Percentiles rank a stretch among this genome's conserved stretches.
phyloP scores from a whole-genome alignment of 23 tunicate genomes.

The Ciona savignyi region DNA sequence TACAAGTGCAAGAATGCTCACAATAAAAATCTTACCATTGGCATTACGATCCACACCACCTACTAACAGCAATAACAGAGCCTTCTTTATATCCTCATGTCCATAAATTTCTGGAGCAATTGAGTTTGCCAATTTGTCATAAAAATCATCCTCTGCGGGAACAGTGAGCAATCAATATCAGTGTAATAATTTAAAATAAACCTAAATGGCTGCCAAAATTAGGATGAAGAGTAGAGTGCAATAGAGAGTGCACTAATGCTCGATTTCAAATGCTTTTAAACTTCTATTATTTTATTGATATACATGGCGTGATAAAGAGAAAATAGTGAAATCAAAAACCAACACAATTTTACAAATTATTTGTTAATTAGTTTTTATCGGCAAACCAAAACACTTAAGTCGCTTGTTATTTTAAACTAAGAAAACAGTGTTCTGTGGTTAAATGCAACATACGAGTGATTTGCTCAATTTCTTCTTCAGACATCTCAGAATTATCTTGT shows the following conservation, averaged over 20 bases:
- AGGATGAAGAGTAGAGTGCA: no score
- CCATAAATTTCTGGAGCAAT: conserved; percentile 98
- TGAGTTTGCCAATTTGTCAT: conserved; percentile 88
- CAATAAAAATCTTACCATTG: conserved; percentile 42
- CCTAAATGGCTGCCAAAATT: no score
- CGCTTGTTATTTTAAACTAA: background rate
- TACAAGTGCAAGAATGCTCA: no score
- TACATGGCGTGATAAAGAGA: no score
- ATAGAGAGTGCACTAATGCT: no score
- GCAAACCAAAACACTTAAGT: no score
- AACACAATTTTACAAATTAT: no score
- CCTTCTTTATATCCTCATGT: conserved; percentile 96
- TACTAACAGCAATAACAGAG: conserved; percentile 79
- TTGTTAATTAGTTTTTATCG: no score
- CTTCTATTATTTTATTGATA: no score
- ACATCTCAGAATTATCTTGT: conserved; percentile 65
- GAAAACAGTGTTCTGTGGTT: background rate
- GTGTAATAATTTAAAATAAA: no score
- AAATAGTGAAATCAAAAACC: no score
- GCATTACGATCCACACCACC: conserved; percentile 94
- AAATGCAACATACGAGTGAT: conserved; percentile 65
- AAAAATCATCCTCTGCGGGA: conserved; percentile 86
- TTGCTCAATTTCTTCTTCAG: conserved; percentile 75
- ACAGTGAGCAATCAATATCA: background rate
- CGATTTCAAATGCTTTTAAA: no score